Conservation (phyloP, 2,113 vertebrate species). For the Solea senegalensis region DNA sequence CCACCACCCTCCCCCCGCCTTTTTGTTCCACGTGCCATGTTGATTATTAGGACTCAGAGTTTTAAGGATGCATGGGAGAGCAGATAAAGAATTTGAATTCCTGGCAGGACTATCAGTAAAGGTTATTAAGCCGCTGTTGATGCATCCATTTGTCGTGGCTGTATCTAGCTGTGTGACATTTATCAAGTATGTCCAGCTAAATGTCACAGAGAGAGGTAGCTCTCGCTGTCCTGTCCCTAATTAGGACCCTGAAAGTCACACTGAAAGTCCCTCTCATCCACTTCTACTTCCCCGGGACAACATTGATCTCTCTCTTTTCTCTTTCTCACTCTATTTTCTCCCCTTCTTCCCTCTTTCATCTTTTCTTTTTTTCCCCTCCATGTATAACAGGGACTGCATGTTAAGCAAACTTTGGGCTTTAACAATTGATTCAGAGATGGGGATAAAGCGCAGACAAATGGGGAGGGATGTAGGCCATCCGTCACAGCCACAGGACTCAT, state of each 20-base stretch:
- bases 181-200: conserved; percentile 75
- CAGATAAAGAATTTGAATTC: conserved; percentile 80
- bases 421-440: conserved; percentile 79
- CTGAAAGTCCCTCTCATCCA: conserved; percentile 76
- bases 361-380: neutral
- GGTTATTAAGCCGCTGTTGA: conserved; percentile 83
- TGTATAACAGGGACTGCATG: conserved; percentile 54
- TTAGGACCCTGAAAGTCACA: conserved; percentile 76
- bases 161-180: conserved; percentile 83
- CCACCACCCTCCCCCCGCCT: neutral
- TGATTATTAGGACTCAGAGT: conserved; percentile 68
- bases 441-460: conserved; percentile 83
- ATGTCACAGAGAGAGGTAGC: conserved; percentile 77
- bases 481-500: conserved; percentile 77
- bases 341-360: neutral
- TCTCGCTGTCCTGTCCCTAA: conserved; percentile 75
- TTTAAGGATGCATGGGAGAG: conserved; percentile 69
- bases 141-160: conserved; percentile 79
- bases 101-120: conserved; percentile 82
- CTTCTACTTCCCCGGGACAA: conserved; percentile 63
- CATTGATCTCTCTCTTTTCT: conserved; percentile 65
- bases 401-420: conserved; percentile 78
- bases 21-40: conserved; percentile 25
- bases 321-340: conserved; percentile 13
- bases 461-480: conserved; percentile 81